Conservation (phyloP, 2,888 invertebrate genomes). For the Tetheella fluctuosa region DNA sequence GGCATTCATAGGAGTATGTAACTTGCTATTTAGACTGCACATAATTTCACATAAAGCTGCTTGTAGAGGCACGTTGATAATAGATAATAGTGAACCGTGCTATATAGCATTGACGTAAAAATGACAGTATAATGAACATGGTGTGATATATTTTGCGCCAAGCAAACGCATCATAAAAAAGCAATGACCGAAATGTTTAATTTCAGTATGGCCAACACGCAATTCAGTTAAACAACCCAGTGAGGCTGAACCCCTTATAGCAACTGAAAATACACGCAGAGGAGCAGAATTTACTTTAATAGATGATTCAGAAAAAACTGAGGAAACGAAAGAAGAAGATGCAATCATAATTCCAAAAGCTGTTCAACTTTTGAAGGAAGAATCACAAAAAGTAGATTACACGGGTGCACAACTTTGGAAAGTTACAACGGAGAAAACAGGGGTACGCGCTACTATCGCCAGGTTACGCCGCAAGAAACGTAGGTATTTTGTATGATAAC, state of each 20-base stretch:
- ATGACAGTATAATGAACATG: conserved; percentile 5
- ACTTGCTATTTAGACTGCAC: too few species aligned
- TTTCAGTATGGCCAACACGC: conserved; percentile 69
- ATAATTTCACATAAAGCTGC: background rate
- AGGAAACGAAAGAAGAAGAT: conserved; percentile 20
- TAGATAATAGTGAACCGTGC: background rate
- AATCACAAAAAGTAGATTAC: conserved; percentile 83
- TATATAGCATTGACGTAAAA: background rate
- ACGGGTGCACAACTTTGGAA: conserved; percentile 91
- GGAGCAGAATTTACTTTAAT: conserved; percentile 28
- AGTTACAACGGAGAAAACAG: conserved; percentile 80
- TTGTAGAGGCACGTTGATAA: background rate
- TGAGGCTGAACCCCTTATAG: conserved; percentile 30
- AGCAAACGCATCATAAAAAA: background rate
- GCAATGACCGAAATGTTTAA: conserved; percentile 14
- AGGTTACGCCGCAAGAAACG: conserved; percentile 68
- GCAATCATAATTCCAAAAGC: conserved; percentile 36
- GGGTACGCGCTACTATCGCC: conserved; percentile 61
- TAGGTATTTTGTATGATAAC: conserved; percentile 42
- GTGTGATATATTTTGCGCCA: too few species aligned
- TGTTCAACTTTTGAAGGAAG: conserved; percentile 36
- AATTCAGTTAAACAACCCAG: conserved; percentile 69
- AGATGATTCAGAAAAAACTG: conserved; percentile 27
- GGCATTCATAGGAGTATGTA: background rate
- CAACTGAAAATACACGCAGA: conserved; percentile 32